Percentiles rank a stretch among this genome's conserved stretches.
Conservation (phyloP, 1,140 invertebrate genomes). For the Drosophila ohnishii region DNA sequence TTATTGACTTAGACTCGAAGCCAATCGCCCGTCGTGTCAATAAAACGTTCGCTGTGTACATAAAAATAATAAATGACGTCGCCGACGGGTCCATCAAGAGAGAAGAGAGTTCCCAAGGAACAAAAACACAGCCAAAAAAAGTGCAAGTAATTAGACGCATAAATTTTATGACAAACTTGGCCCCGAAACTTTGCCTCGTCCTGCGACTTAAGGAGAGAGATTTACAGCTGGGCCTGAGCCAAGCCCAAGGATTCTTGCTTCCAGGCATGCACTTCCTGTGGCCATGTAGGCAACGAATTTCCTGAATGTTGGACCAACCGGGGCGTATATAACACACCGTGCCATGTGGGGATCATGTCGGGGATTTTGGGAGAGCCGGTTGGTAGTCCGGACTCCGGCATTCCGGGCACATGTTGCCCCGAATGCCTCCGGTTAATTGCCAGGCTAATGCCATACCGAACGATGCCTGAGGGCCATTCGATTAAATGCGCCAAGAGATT, state of each 20-base stretch:
- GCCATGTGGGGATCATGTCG: slow-evolving; percentile 33
- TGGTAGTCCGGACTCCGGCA: slow-evolving; percentile 18
- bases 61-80: slow-evolving; percentile 78
- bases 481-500: slow-evolving; percentile 56
- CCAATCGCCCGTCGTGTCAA: slow-evolving; percentile 64
- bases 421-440: slow-evolving; percentile 49
- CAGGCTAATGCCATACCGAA: slow-evolving; percentile 30
- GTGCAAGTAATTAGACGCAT: slow-evolving; percentile 72
- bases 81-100: slow-evolving; percentile 45
- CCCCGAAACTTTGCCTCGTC: slow-evolving; percentile 12
- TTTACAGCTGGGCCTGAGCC: neutral
- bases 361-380: neutral
- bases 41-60: slow-evolving; percentile 69
- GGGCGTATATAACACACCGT: slow-evolving; percentile 51
- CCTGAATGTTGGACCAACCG: slow-evolving; percentile 37
- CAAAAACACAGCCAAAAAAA: slow-evolving; percentile 35
- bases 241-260: slow-evolving; percentile 3
- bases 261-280: slow-evolving; percentile 40
- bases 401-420: slow-evolving; percentile 57
- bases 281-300: slow-evolving; percentile 35
- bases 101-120: neutral
- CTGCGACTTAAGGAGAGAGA: neutral
- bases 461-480: slow-evolving; percentile 23
- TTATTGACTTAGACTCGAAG: slow-evolving; percentile 60
- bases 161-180: slow-evolving; percentile 66